Base-by-base conservation (phyloP, 1,140 invertebrate species). In the Epicauta chinensis region DNA sequence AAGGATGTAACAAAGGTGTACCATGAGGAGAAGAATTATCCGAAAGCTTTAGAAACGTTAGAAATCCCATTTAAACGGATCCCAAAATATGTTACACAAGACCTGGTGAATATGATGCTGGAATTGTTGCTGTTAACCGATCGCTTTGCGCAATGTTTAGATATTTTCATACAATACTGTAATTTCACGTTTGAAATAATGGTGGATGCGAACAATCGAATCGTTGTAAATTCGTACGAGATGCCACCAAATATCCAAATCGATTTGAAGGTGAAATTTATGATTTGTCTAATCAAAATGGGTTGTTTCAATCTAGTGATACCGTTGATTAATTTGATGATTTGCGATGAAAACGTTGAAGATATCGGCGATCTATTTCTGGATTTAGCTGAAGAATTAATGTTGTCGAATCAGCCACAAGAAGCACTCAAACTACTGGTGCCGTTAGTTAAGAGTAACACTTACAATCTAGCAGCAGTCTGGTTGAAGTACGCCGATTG, bases 401-500 rank as follows among this genome's bases (percentile, higher is more conserved):
- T 94, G 77, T 75, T 80, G 16, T 82, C 84, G 55, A 77, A 82
- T 13, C 75, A 82, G 56, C 83, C 84, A 68, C 68, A 77, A n/a
- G 75, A 84, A 68, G 80, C 75, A 55, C 77, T 76, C 68, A 77
- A 74, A 64, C 68, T 79, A 36, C 71, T 77, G 53, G 71, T 77
- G 51, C 79, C 76, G 29, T 74, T 81, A 53, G 78, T 80, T 17
- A 75, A 82, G 50, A 87, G 85, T 57, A 71, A 80, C 38, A 84
- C 82, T 58, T 88, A 81, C 67, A 84, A 85, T 67, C 73, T 90
- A 54, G 90, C 89, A 2, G 87, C 82, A 4, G 89, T 97, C 7
- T 97, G 93, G 93, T 71, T 96, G 12, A 82, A 86, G 52, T 86
- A 93, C 70, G 93, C 88, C 0, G 92, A 97, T 67, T 94, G 91